phyloP scores from a whole-genome alignment of 2,113 vertebrate species.

The Nipponia nippon region DNA sequence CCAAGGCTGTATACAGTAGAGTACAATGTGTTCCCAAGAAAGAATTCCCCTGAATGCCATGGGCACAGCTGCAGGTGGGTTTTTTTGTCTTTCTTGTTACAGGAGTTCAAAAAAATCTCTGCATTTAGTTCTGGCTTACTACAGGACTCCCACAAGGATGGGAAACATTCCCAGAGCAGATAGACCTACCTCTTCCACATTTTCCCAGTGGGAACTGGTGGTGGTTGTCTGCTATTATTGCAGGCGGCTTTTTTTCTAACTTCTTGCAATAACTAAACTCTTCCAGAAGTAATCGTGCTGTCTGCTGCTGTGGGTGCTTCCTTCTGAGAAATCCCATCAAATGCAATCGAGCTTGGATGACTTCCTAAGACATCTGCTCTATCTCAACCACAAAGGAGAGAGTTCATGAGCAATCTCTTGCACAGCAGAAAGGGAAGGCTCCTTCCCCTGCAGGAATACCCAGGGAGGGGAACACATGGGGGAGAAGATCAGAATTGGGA shows the following conservation, averaged over 20 bases:
- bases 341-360: background rate
- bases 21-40: background rate
- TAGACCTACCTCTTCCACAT: background rate
- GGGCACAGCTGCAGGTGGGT: background rate
- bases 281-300: background rate
- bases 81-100: background rate
- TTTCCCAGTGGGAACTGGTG: background rate
- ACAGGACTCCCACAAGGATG: background rate
- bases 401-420: background rate
- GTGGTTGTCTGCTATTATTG: background rate
- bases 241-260: background rate
- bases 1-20: background rate
- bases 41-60: background rate
- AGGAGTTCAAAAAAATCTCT: background rate
- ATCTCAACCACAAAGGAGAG: background rate
- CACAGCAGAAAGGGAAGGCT: background rate
- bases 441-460: background rate
- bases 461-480: rapidly evolving
- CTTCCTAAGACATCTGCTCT: background rate
- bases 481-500: background rate
- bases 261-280: background rate
- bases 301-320: background rate
- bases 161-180: background rate
- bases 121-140: background rate
- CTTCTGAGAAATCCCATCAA: background rate